Percentiles rank a stretch among this genome's conserved stretches.
Evolutionary conservation across 1,140 invertebrate species (phyloP).

Genomic region (Pogonus chalceus): DNA sequence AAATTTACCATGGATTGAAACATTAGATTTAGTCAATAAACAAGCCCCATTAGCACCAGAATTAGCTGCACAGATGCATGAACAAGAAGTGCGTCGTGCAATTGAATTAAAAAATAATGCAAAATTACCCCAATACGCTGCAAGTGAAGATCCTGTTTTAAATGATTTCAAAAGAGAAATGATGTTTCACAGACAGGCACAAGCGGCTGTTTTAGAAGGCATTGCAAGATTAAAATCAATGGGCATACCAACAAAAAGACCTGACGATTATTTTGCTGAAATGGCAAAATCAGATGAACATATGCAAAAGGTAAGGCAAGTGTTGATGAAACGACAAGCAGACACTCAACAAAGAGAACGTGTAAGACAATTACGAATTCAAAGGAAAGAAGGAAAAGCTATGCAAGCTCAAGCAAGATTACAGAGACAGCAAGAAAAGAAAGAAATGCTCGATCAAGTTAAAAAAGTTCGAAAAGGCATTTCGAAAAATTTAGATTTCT

Average conservation of each 20-base stretch:
- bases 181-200: slow-evolving; percentile 84
- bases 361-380: slow-evolving; percentile 75
- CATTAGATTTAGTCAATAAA: slow-evolving; percentile 64
- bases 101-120: slow-evolving; percentile 57
- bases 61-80: slow-evolving; percentile 61
- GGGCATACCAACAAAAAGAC: slow-evolving; percentile 68
- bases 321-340: slow-evolving; percentile 74
- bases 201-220: slow-evolving; percentile 70
- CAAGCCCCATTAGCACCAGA: slow-evolving; percentile 74
- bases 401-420: slow-evolving; percentile 70
- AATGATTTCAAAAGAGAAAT: slow-evolving; percentile 92
- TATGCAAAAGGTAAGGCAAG: slow-evolving; percentile 91
- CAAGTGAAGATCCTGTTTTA: slow-evolving; percentile 67
- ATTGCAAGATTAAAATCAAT: slow-evolving; percentile 64
- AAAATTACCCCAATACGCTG: slow-evolving; percentile 51
- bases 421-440: slow-evolving; percentile 66
- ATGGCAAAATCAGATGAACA: slow-evolving; percentile 97
- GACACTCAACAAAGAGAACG: slow-evolving; percentile 78
- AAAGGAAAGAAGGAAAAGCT: slow-evolving; percentile 88
- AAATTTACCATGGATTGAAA: slow-evolving; percentile 75
- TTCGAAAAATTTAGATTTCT: slow-evolving; percentile 67
- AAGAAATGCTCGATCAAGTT: slow-evolving; percentile 70
- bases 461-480: slow-evolving; percentile 80
- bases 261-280: slow-evolving; percentile 96
- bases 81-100: slow-evolving; percentile 56